phyloP scores from a whole-genome alignment of 2,888 invertebrate genomes.

The Netelia virgata region DNA sequence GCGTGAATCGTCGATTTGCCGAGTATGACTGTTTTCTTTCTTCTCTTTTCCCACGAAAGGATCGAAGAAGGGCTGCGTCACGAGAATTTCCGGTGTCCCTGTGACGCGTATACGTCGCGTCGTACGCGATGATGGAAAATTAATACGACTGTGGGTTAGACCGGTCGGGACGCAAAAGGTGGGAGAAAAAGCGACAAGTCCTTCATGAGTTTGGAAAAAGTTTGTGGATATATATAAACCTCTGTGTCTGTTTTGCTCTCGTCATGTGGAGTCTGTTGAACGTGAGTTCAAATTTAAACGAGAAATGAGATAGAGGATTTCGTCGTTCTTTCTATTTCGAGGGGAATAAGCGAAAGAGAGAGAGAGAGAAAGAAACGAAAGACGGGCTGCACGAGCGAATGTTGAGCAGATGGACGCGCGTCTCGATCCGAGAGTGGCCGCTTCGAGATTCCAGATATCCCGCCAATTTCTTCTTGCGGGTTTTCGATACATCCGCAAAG shows the following conservation, averaged over 20 bases:
- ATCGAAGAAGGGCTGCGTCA: conserved; percentile 43
- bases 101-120: background rate
- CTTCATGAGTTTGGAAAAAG: background rate
- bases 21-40: background rate
- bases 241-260: conserved; percentile 14
- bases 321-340: conserved; percentile 23
- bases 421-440: conserved; percentile 70
- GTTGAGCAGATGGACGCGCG: conserved; percentile 52
- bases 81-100: conserved; percentile 33
- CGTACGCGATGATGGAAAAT: conserved; percentile 38
- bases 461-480: conserved; percentile 81
- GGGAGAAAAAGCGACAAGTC: conserved; percentile 24
- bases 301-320: conserved; percentile 50
- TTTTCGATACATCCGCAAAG: conserved; percentile 80
- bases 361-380: conserved; percentile 14
- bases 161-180: background rate
- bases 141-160: conserved; percentile 2
- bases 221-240: background rate
- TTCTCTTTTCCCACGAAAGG: conserved; percentile 43
- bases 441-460: conserved; percentile 77
- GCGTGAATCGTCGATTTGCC: conserved; percentile 6
- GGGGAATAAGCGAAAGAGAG: conserved; percentile 12
- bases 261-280: conserved; percentile 20
- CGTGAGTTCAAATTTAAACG: conserved; percentile 39
- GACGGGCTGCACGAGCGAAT: conserved; percentile 14